Conservation (phyloP, 1,140 invertebrate species). For the Drosophila funebris region DNA sequence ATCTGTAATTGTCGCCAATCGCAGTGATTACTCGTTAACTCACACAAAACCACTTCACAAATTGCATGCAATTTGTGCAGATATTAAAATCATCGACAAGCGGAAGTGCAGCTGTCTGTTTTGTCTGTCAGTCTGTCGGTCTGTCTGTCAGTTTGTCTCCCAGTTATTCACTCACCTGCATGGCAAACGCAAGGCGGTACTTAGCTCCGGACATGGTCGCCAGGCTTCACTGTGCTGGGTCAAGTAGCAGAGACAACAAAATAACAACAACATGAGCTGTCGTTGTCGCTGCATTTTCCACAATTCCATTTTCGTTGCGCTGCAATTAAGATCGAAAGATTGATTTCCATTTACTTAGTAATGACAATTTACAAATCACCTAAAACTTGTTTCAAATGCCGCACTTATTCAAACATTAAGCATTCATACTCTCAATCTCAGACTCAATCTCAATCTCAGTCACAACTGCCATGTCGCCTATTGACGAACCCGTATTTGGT, state of each 20-base stretch:
- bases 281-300: constrained; percentile 55
- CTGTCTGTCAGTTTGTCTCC: neutral
- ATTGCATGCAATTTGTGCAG: constrained; percentile 58
- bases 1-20: constrained; percentile 74
- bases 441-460: neutral
- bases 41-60: constrained; percentile 52
- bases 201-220: constrained; percentile 83
- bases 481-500: constrained; percentile 56
- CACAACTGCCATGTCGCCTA: too few species aligned
- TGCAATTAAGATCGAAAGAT: constrained; percentile 43
- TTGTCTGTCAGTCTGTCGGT: neutral
- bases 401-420: constrained; percentile 8
- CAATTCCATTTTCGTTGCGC: constrained; percentile 52
- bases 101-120: constrained; percentile 17
- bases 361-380: constrained; percentile 4
- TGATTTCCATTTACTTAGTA: neutral
- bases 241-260: constrained; percentile 54
- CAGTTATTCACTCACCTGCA: constrained; percentile 75
- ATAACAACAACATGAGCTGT: constrained; percentile 46
- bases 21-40: constrained; percentile 46
- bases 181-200: constrained; percentile 78
- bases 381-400: constrained; percentile 22
- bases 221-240: constrained; percentile 64
- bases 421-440: neutral
- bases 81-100: constrained; percentile 58